Base-by-base conservation (phyloP, 1,140 invertebrate species). In the Dreissena polymorpha region DNA sequence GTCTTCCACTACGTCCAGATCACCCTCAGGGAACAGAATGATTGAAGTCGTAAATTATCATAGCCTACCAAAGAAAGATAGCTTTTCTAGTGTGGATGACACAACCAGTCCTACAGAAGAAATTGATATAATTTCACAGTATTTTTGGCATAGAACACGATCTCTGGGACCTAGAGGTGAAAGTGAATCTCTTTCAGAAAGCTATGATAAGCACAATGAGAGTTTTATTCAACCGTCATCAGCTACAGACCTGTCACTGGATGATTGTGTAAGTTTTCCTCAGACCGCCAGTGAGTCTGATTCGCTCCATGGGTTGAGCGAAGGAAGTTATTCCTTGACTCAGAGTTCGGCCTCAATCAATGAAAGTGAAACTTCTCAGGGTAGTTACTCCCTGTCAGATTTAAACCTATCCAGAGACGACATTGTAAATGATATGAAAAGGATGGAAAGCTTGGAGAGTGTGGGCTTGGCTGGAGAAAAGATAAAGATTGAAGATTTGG, bases 81-180 rank as follows among this genome's bases (percentile, higher is more conserved):
- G 92, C 85, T 94, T 91, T 79, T 94, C 94, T 10, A 90, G 89
- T 76, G 89, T 91, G 25, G 94, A 94, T 89, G 93, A 94, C 86
- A 93, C 93, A 3, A 86, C 94, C 13, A 93, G 91, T 79, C 91
- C 91, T 23, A 88, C 90, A 12, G 81, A 88, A 49, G 92, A 93
- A 57, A 88, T 89, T 73, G 92, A 91, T 71, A 85, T 92, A 16
- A 78, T 91, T 0, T 87, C 89, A 51, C 89, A 90, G 12, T 82
- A 65, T 27, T 72, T 70, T 21, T 72, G 57, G 65, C 39, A 74
- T 65, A 73, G 79, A 49, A 49, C 16, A n/a, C 57, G 79, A 57
- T 50, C 76, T 51, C 10, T 55, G 8, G 50, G 76, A 57, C 64
- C 49, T 8, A 76, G 73, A 27, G 50, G 51, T 5, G 53, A 57